These are phyloP conservation scores for Sebastes aleutianus DNA, from an alignment of 2,797 vertebrate species.

Conservation along the genomic window DNA sequence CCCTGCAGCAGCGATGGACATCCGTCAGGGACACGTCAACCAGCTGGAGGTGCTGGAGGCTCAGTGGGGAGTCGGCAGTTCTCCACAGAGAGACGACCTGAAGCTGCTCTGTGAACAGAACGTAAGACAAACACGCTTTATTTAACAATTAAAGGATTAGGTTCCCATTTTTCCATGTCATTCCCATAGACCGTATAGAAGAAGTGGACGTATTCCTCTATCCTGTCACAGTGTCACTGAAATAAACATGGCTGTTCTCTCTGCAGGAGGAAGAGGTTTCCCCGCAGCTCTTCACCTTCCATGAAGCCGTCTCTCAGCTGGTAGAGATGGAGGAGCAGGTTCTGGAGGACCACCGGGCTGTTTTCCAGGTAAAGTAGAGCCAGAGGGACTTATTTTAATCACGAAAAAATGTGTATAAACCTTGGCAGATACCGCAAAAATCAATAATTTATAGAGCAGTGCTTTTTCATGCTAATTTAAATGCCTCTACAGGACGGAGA, in stretches of 20 bases:
- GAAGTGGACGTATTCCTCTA: too few relatives aligned
- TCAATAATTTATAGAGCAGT: background rate
- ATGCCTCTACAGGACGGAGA: background rate
- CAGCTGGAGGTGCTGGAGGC: conserved; percentile 95
- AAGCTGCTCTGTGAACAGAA: conserved; percentile 99
- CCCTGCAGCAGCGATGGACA: conserved; percentile 79
- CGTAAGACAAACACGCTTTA: conserved; percentile 78
- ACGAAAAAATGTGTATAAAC: background rate
- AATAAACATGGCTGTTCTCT: background rate
- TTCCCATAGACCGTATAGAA: too few relatives aligned
- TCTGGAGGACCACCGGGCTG: conserved; percentile 94
- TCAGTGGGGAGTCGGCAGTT: conserved; percentile 96
- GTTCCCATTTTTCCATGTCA: too few relatives aligned
- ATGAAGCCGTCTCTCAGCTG: conserved; percentile 96
- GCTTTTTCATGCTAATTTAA: background rate
- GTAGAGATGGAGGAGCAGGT: conserved; percentile 99
- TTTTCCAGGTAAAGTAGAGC: conserved; percentile 88
- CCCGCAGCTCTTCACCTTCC: conserved; percentile 95
- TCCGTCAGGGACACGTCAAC: conserved; percentile 84
- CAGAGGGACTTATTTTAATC: background rate
- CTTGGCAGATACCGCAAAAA: background rate
- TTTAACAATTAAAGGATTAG: too few relatives aligned
- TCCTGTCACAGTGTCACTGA: background rate
- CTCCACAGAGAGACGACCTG: conserved; percentile 95
- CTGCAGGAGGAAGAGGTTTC: conserved; percentile 96